A percentile compares a stretch with the other conserved stretches of the same genome.
phyloP scores from a whole-genome alignment of 64 coral and sea anemone genomes.

The Montipora capricornis region DNA sequence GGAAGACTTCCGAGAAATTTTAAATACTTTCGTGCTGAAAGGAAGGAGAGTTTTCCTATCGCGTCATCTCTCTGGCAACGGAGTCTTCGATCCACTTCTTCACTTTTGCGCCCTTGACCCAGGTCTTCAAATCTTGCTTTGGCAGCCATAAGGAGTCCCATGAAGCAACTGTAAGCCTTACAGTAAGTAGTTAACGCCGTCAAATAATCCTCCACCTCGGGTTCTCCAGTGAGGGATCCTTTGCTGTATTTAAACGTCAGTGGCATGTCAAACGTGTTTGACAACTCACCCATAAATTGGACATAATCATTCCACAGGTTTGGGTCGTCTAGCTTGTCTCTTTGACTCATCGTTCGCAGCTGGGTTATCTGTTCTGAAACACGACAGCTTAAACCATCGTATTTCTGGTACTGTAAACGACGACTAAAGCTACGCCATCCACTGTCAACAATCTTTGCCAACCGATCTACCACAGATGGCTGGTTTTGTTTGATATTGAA shows the following conservation, averaged over 20 bases:
- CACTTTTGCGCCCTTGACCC: neutral
- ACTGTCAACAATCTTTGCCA: constrained; percentile 4
- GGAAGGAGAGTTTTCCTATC: neutral
- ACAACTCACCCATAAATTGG: constrained; percentile 35
- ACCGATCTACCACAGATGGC: neutral
- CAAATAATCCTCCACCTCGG: constrained; percentile 50
- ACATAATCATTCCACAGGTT: constrained; percentile 34
- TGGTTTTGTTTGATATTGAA: neutral
- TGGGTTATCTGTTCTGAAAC: constrained; percentile 20
- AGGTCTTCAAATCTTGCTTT: constrained; percentile 21
- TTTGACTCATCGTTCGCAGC: neutral
- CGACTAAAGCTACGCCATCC: neutral
- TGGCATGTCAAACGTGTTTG: constrained; percentile 28
- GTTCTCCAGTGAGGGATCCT: constrained; percentile 3
- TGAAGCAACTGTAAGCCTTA: constrained; percentile 32
- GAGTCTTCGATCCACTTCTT: constrained; percentile 13
- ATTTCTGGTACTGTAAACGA: constrained; percentile 22
- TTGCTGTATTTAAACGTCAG: constrained; percentile 23
- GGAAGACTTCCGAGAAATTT: constrained; percentile 49
- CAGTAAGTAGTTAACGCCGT: constrained; percentile 35
- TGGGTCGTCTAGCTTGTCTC: constrained; percentile 24
- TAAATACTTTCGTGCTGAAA: constrained; percentile 21
- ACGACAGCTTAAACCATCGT: neutral
- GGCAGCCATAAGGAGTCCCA: constrained; percentile 31
- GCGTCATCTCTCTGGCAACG: constrained; percentile 1